Percentiles rank a stretch among this genome's conserved stretches.
These are phyloP conservation scores for Leptothorax acervorum DNA, from an alignment of 2,888 invertebrate species.

Conservation along the genomic window DNA sequence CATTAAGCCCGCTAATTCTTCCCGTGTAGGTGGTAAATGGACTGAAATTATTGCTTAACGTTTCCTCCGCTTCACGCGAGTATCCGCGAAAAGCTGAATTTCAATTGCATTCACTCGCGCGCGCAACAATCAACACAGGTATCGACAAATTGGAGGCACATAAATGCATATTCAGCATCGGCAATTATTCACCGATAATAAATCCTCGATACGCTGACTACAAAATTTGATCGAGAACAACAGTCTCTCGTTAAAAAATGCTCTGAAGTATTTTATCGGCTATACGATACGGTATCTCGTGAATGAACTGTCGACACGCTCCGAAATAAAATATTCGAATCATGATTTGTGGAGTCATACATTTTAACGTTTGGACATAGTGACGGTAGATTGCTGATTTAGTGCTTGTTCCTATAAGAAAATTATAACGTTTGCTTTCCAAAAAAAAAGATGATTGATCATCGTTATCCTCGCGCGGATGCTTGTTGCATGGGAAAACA, in stretches of 20 bases:
- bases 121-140: background rate
- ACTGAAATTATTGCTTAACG: slow-evolving; percentile 56
- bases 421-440: background rate
- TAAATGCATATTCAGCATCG: slow-evolving; percentile 27
- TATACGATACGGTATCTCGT: background rate
- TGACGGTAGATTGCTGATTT: slow-evolving; percentile 25
- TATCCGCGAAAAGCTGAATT: slow-evolving; percentile 8
- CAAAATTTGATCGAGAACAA: slow-evolving; percentile 36
- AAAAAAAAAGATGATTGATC: slow-evolving; percentile 7
- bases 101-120: slow-evolving; percentile 14
- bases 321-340: slow-evolving; percentile 33
- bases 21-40: slow-evolving; percentile 54
- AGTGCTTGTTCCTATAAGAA: background rate
- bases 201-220: slow-evolving; percentile 1
- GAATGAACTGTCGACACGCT: slow-evolving; percentile 8
- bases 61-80: slow-evolving; percentile 26
- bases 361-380: slow-evolving; percentile 17
- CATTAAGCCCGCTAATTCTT: slow-evolving; percentile 51
- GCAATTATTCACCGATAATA: slow-evolving; percentile 28
- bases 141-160: background rate
- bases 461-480: too few species aligned
- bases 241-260: slow-evolving; percentile 7
- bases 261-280: slow-evolving; percentile 14
- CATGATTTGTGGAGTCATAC: slow-evolving; percentile 32
- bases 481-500: background rate